Percentiles rank a stretch among this genome's conserved stretches.
Conservation (phyloP, 2,113 vertebrate genomes). For the Cyprinodon tularosa region DNA sequence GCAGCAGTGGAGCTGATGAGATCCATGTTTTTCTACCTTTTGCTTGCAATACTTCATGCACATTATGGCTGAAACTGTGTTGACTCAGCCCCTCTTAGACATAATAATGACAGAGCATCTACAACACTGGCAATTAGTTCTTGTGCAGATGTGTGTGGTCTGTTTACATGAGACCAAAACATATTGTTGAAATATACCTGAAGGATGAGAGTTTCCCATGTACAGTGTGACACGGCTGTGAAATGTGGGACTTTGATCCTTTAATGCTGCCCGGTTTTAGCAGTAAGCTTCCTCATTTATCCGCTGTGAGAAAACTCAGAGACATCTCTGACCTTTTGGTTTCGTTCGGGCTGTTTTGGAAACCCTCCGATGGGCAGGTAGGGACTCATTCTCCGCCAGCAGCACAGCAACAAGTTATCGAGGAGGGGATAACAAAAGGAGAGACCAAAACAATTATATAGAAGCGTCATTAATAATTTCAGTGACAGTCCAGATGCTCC, state of each 20-base stretch:
- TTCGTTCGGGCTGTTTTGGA: slow-evolving; percentile 28
- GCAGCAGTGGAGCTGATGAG: background rate
- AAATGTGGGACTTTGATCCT: slow-evolving; percentile 7
- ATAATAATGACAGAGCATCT: background rate
- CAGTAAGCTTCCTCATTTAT: slow-evolving; percentile 26
- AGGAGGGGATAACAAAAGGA: slow-evolving; percentile 11
- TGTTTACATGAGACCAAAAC: slow-evolving; percentile 15
- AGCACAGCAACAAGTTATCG: background rate
- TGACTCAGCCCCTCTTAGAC: background rate
- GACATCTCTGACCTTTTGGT: slow-evolving; percentile 25
- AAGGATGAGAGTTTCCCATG: background rate
- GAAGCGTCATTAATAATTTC: slow-evolving; percentile 50
- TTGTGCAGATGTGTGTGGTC: slow-evolving; percentile 17
- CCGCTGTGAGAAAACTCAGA: slow-evolving; percentile 6
- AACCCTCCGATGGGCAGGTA: slow-evolving; percentile 28
- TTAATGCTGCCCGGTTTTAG: slow-evolving; percentile 30
- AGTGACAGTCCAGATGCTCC: slow-evolving; percentile 42
- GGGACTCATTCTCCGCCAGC: background rate
- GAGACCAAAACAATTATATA: slow-evolving; percentile 37
- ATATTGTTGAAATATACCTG: background rate
- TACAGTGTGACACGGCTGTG: slow-evolving; percentile 1
- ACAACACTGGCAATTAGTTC: background rate
- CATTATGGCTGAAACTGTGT: background rate
- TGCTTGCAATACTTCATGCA: background rate
- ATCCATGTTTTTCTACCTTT: background rate